Percentiles rank a stretch among this genome's conserved stretches.
phyloP scores from a whole-genome alignment of 2,113 vertebrate genomes.

The Lagopus muta region DNA sequence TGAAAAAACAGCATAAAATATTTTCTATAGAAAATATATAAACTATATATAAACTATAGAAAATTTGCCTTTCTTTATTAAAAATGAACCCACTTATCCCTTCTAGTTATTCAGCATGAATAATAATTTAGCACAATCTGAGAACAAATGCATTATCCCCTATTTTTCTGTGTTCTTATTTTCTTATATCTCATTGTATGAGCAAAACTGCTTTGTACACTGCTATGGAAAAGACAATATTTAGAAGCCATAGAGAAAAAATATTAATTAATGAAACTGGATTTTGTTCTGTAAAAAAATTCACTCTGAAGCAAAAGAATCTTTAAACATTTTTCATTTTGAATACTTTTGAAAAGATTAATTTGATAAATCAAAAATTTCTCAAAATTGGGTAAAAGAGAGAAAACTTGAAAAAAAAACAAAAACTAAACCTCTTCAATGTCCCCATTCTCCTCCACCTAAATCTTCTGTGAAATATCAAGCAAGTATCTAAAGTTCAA shows the following conservation, averaged over 20 bases:
- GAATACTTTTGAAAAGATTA: neutral
- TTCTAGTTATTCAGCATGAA: neutral
- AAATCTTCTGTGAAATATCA: neutral
- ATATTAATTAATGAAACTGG: neutral
- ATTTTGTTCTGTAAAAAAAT: neutral
- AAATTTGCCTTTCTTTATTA: neutral
- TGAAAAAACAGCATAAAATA: neutral
- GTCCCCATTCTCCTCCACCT: neutral
- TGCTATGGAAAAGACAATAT: neutral
- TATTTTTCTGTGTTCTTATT: neutral
- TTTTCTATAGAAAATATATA: neutral
- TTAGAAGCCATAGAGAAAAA: neutral
- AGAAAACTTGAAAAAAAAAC: rapidly evolving
- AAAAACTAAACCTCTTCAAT: neutral
- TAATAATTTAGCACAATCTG: neutral
- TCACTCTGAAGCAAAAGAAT: neutral
- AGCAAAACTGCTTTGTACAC: neutral
- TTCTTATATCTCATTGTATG: neutral
- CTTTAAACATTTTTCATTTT: neutral
- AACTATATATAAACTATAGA: neutral
- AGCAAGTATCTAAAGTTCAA: neutral
- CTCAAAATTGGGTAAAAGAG: neutral
- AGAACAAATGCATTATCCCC: neutral
- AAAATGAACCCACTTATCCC: neutral
- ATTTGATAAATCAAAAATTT: neutral